Base-by-base conservation (phyloP, 2,888 invertebrate genomes). In the Mythimna albipuncta region DNA sequence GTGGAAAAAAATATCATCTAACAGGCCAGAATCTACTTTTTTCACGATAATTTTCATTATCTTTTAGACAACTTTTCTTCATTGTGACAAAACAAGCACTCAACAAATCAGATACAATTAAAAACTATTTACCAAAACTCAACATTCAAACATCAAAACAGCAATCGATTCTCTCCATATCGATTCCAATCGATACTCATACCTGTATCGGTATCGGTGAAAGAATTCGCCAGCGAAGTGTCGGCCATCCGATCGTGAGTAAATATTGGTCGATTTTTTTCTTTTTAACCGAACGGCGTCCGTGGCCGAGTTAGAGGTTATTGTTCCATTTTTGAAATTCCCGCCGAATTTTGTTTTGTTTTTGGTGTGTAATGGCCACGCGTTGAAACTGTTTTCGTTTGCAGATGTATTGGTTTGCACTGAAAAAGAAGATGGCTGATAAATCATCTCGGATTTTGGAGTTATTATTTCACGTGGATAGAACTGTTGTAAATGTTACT, bases 281-380 rank as follows among this genome's bases (percentile, higher is more conserved):
- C 93, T 95, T 95, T 95, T 95, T 94, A 84, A 67, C 82, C 65
- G 84, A 88, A 87, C 90, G 91, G 91, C 93, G 95, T 91, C 95
- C 94, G 91, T 95, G 95, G 95, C 95, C 95, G 94, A 94, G 95
- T 95, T 94, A 94, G 94, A 93, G 94, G 93, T 92, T 93, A 93
- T 91, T 93, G 94, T 95, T 94, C 94, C 92, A 93, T 94, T 95
- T 95, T 93, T 92, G 87, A 94, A 94, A 91, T 93, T 91, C 91
- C 88, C 91, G 91, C 92, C 89, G 88, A 89, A 91, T 91, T 91
- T 91, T 90, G 90, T 89, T 88, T 89, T 89, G 85, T 88, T 82
- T 83, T 74, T 81, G 79, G 73, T 69, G 74, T 83, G 83, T 86
- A 91, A 90, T 90, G 90, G 90, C 75, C 80, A 75, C 82, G 79